Evolutionary conservation across 2,797 vertebrate species (phyloP), one percentile per base, ranked within the genome.

Genomic region (Cynodonichthys magdalenae): DNA sequence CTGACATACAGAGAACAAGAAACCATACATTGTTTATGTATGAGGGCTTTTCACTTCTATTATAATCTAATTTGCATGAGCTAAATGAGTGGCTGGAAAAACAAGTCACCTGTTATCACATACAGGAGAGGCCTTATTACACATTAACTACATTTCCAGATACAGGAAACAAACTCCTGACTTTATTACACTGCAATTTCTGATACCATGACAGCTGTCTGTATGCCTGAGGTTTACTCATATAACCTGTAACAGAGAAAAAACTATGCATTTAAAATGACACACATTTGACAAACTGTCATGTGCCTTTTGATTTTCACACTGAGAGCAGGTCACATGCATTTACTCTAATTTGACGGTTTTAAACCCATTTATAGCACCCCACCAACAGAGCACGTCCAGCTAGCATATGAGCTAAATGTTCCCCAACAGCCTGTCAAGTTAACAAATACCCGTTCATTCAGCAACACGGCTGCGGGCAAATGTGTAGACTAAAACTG

Each of bases 161-260:
- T 27, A 36, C 50, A 28, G 59, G 71, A 76, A 86, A 76, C 88
- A 85, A 81, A 83, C 67, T 59, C 86, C 74, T 59, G 36, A 46
- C 60, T 72, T 36, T 36, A 61, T 71, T 62, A 45, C 53, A 27
- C 20, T 62, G 71, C 63, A 2, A 45, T 27, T 46, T 24, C 29
- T 39, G 61, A 53, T 11, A 44, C 68, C 34, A 11, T 62, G 56
- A 54, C 71, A 59, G 60, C 55, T 47, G 79, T 69, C 77, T 67
- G 74, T 77, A 73, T 72, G 42, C 28, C 31, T 12, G 18, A n/a
- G 67, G 50, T 15, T 45, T 15, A 41, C 55, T 49, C 24, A 41
- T 36, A 59, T 9, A 46, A 75, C 36, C 53, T 36, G 7, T 5
- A 14, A 44, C 15, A 36, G 27, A n/a, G 6, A 12, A 15, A 0